phyloP scores from a whole-genome alignment of 2,888 invertebrate genomes.

The Drosophila quasianomalipes region DNA sequence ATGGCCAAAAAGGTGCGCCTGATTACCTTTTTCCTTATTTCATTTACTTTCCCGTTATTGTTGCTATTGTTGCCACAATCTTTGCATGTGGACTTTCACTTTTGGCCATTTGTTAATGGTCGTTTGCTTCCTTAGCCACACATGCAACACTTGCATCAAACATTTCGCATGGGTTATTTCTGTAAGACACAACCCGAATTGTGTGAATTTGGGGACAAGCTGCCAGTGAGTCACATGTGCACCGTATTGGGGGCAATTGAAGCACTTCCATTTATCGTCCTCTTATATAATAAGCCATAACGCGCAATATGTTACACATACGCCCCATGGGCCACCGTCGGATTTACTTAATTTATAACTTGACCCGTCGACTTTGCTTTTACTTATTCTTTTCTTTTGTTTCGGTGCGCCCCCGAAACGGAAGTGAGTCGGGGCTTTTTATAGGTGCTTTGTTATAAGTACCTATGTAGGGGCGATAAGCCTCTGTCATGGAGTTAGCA shows the following conservation, averaged over 20 bases:
- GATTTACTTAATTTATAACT: constrained; percentile 73
- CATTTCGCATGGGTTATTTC: constrained; percentile 22
- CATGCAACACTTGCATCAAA: constrained; percentile 79
- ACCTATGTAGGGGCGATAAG: constrained; percentile 32
- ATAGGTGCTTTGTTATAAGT: constrained; percentile 44
- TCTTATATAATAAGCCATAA: constrained; percentile 74
- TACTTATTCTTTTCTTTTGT: constrained; percentile 4
- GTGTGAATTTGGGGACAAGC: constrained; percentile 46
- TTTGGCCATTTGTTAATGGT: constrained; percentile 65
- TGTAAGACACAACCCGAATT: constrained; percentile 39
- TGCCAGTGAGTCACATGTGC: constrained; percentile 38
- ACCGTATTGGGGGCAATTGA: constrained; percentile 11
- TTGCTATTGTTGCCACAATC: constrained; percentile 46
- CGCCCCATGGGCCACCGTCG: constrained; percentile 53
- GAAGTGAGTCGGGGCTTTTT: constrained; percentile 71
- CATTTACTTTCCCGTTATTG: neutral
- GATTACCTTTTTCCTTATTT: constrained; percentile 58
- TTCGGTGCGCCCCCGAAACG: constrained; percentile 44
- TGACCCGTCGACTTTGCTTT: constrained; percentile 41
- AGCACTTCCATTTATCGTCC: constrained; percentile 37
- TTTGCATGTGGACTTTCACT: constrained; percentile 79
- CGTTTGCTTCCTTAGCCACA: constrained; percentile 37
- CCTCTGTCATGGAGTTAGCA: constrained; percentile 48
- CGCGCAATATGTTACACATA: constrained; percentile 77
- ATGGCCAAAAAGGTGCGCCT: constrained; percentile 67